phyloP scores from a whole-genome alignment of 2,113 vertebrate species.

The Dinomys branickii region DNA sequence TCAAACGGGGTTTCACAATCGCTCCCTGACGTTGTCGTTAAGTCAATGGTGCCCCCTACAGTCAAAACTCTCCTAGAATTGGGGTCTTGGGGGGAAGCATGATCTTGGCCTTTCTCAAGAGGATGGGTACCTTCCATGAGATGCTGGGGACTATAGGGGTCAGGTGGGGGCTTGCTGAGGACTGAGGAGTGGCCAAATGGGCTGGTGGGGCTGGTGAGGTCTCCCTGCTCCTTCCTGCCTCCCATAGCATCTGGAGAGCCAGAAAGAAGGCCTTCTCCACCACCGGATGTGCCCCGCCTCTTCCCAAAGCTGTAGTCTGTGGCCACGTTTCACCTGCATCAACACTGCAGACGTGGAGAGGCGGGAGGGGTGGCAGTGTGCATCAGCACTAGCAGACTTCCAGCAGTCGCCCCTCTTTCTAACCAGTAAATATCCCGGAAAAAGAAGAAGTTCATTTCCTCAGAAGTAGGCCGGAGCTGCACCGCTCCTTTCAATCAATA shows the following conservation, averaged over 20 bases:
- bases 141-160: not conserved
- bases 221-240: not conserved
- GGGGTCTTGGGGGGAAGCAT: not conserved
- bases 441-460: slow-evolving; percentile 58
- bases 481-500: slow-evolving; percentile 55
- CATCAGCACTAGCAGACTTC: not conserved
- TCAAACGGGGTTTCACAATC: accelerated
- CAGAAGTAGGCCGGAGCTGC: not conserved
- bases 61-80: not conserved
- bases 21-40: not conserved
- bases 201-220: accelerated
- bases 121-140: not conserved
- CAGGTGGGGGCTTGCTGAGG: not conserved
- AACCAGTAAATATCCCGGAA: slow-evolving; percentile 37
- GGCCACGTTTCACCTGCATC: not conserved
- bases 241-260: not conserved
- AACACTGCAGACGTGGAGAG: accelerated
- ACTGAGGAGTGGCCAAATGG: not conserved
- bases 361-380: accelerated
- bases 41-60: not conserved
- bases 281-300: accelerated
- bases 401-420: not conserved
- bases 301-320: accelerated
- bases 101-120: no score
- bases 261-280: not conserved